phyloP scores from a whole-genome alignment of 2,888 invertebrate genomes.

The Petrophora chlorosata region DNA sequence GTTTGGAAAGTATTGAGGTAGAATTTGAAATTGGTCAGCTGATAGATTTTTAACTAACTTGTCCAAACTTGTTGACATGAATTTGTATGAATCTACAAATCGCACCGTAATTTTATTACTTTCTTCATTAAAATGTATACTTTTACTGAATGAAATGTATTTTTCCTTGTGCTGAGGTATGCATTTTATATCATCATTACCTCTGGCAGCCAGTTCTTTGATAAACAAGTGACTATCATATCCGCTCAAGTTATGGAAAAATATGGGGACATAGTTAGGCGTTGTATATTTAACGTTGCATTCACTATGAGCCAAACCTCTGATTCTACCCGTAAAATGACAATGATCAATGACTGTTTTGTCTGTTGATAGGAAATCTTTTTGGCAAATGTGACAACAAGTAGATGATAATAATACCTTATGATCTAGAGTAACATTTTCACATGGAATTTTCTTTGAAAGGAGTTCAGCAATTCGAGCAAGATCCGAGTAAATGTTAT shows the following conservation, averaged over 20 bases:
- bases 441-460: neutral
- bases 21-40: slow-evolving; percentile 13
- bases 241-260: slow-evolving; percentile 17
- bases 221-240: slow-evolving; percentile 21
- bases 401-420: neutral
- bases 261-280: slow-evolving; percentile 6
- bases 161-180: slow-evolving; percentile 18
- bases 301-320: too few relatives aligned
- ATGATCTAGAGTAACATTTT: neutral
- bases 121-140: neutral
- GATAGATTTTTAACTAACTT: too few relatives aligned
- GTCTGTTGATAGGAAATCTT: neutral
- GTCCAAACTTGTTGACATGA: too few relatives aligned
- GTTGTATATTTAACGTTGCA: slow-evolving; percentile 6
- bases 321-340: slow-evolving; percentile 10
- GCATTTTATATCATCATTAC: neutral
- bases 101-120: neutral
- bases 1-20: neutral
- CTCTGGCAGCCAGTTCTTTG: slow-evolving; percentile 14
- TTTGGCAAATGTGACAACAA: slow-evolving; percentile 12
- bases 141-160: slow-evolving; percentile 17
- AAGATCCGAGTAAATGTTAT: slow-evolving; percentile 7
- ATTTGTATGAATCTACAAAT: slow-evolving; percentile 21
- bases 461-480: neutral
- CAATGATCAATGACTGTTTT: too few relatives aligned